Evolutionary conservation across 2,888 invertebrate species (phyloP), one percentile per base, ranked within the genome.

Genomic region (Polymixis flavicincta): DNA sequence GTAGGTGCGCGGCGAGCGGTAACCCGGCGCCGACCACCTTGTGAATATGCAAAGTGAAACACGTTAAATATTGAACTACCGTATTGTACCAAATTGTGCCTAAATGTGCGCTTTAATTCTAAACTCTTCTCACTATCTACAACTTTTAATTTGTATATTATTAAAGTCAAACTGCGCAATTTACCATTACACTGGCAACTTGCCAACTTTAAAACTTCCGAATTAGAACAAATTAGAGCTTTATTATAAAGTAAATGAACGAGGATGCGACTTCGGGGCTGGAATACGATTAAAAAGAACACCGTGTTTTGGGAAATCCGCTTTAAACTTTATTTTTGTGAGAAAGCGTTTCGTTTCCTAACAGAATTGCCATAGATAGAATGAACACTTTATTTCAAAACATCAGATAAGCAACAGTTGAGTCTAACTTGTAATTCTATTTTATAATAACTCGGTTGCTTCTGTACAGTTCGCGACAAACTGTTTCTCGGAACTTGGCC

Each of bases 21-120:
- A 88, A 87, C 89, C 91, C 90, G 88, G 55, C 78, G 76, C 87
- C 91, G 90, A 91, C 93, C 93, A 90, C 93, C 94, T 93, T 92
- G 90, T 95, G 93, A 94, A 94, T 95, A 95, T 95, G 94, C 94
- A 94, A 94, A 94, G 92, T 91, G 93, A 91, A 90, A 92, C 89
- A 90, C 91, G 92, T 92, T 92, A 93, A 94, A 94, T 93, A 94
- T 94, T 92, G 92, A 90, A 92, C 92, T 89, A 88, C 91, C 92
- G 88, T 92, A 90, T 92, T 92, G 90, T 90, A 88, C 87, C 88
- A 87, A 91, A 93, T 92, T 92, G 90, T 89, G 89, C 87, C 89
- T 89, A 91, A 93, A 92, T 89, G 89, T 86, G 78, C 84, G 85
- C 88, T 88, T 87, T 83, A 84, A 87, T 87, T 80, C 75, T 85